Percentiles rank a stretch among this genome's conserved stretches.
phyloP scores from a whole-genome alignment of 2,797 vertebrate species.

The Cetoscarus ocellatus region DNA sequence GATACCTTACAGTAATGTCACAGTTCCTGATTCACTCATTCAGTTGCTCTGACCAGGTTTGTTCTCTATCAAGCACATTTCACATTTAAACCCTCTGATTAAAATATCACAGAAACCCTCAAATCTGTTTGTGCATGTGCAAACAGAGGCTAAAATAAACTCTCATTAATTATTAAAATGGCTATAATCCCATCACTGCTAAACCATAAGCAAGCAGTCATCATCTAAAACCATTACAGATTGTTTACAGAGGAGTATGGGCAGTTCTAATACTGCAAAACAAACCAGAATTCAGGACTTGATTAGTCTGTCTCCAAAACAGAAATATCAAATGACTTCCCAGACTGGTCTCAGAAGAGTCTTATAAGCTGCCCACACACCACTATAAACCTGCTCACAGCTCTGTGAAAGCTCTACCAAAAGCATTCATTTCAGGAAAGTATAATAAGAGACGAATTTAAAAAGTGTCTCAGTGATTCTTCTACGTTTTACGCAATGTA shows the following conservation, averaged over 20 bases:
- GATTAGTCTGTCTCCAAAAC: conserved; percentile 28
- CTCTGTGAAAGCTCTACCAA: conserved; percentile 9
- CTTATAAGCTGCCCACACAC: conserved; percentile 41
- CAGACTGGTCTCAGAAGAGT: conserved; percentile 37
- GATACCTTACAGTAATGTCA: too few species aligned
- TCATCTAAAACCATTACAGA: conserved; percentile 27
- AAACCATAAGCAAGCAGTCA: conserved; percentile 37
- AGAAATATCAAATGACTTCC: conserved; percentile 34
- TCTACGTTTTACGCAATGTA: background rate
- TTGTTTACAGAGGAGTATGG: conserved; percentile 13
- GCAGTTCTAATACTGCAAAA: conserved; percentile 20
- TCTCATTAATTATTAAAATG: conserved; percentile 7
- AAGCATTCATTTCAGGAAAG: conserved; percentile 8
- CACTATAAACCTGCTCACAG: conserved; percentile 11
- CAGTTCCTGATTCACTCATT: too few species aligned
- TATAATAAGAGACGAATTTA: conserved; percentile 8
- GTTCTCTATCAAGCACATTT: background rate
- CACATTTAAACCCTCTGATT: background rate
- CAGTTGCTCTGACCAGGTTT: background rate
- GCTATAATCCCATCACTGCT: conserved; percentile 21
- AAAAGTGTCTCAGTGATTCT: background rate
- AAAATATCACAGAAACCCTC: conserved; percentile 1
- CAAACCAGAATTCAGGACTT: conserved; percentile 25
- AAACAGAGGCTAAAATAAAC: conserved; percentile 17
- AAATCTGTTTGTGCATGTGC: conserved; percentile 2